Percentiles rank a stretch among this genome's conserved stretches.
Conservation (phyloP, 1,140 invertebrate species). For the Listronotus bonariensis region DNA sequence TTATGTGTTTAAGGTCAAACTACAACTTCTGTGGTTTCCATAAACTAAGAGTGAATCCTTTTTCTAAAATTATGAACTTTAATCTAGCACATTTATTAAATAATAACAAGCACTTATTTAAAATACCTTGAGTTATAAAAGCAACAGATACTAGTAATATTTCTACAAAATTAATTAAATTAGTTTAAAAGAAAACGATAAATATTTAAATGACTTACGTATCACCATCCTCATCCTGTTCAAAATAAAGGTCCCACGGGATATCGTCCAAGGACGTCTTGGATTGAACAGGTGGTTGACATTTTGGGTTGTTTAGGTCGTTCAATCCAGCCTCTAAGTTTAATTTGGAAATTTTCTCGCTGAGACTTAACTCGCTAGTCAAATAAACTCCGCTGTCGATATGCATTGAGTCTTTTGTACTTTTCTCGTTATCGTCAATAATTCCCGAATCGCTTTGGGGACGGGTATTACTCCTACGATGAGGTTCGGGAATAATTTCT, state of each 20-base stretch:
- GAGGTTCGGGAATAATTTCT: slow-evolving; percentile 19
- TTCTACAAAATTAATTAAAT: too few relatives aligned
- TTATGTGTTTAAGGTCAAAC: too few relatives aligned
- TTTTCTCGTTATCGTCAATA: slow-evolving; percentile 43
- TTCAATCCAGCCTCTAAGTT: slow-evolving; percentile 55
- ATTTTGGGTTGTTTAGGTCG: slow-evolving; percentile 44
- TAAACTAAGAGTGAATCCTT: too few relatives aligned
- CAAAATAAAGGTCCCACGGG: slow-evolving; percentile 64
- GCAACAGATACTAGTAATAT: too few relatives aligned
- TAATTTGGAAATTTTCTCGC: slow-evolving; percentile 60
- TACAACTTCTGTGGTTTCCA: too few relatives aligned
- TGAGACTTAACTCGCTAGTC: slow-evolving; percentile 61
- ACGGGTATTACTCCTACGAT: slow-evolving; percentile 2
- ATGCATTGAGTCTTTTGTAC: slow-evolving; percentile 24
- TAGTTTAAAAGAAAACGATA: too few relatives aligned
- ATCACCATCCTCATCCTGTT: slow-evolving; percentile 72
- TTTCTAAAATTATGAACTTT: too few relatives aligned
- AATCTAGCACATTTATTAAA: too few relatives aligned
- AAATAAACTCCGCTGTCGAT: slow-evolving; percentile 54
- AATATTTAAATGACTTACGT: slow-evolving; percentile 55
- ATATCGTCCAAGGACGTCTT: slow-evolving; percentile 31
- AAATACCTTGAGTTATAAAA: too few relatives aligned
- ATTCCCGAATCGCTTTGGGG: slow-evolving; percentile 17
- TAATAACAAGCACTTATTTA: too few relatives aligned
- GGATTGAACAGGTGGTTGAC: slow-evolving; percentile 41